Percentiles rank a stretch among this genome's conserved stretches.
Conservation (phyloP, 2,888 invertebrate species). For the Synanthedon formicaeformis region DNA sequence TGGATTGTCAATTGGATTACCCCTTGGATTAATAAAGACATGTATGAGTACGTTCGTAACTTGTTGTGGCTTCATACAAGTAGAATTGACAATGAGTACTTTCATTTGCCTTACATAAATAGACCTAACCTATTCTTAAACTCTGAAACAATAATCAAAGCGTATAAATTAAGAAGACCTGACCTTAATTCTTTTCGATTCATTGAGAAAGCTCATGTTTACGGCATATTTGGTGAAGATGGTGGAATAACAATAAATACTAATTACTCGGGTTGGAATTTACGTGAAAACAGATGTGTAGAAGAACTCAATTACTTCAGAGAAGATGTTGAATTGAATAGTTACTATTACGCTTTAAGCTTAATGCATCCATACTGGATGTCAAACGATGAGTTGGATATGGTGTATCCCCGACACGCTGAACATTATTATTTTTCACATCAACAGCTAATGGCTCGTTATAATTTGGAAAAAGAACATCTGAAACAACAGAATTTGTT, state of each 20-base stretch:
- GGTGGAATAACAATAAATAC: slow-evolving; percentile 35
- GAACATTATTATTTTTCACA: slow-evolving; percentile 51
- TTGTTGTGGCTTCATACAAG: slow-evolving; percentile 47
- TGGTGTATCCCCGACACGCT: slow-evolving; percentile 37
- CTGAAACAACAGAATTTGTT: slow-evolving; percentile 9
- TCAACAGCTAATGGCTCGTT: slow-evolving; percentile 46
- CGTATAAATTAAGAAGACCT: slow-evolving; percentile 32
- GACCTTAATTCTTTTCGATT: slow-evolving; percentile 15
- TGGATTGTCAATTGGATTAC: slow-evolving; percentile 45
- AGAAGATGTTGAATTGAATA: slow-evolving; percentile 73
- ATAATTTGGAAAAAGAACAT: slow-evolving; percentile 42
- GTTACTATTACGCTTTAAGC: slow-evolving; percentile 70
- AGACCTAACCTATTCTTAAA: slow-evolving; percentile 55
- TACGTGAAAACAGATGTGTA: slow-evolving; percentile 52
- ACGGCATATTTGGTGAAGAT: slow-evolving; percentile 28
- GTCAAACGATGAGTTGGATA: slow-evolving; percentile 51
- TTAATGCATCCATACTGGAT: slow-evolving; percentile 72
- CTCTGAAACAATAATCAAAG: slow-evolving; percentile 45
- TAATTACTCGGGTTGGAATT: slow-evolving; percentile 66
- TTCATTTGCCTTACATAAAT: slow-evolving; percentile 58
- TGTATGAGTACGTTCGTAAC: slow-evolving; percentile 56
- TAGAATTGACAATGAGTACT: slow-evolving; percentile 22
- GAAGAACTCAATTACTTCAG: slow-evolving; percentile 72
- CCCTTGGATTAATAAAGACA: slow-evolving; percentile 55
- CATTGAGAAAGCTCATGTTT: slow-evolving; percentile 21